Conservation (phyloP, 2,797 vertebrate genomes). For the Sebastolobus alascanus region DNA sequence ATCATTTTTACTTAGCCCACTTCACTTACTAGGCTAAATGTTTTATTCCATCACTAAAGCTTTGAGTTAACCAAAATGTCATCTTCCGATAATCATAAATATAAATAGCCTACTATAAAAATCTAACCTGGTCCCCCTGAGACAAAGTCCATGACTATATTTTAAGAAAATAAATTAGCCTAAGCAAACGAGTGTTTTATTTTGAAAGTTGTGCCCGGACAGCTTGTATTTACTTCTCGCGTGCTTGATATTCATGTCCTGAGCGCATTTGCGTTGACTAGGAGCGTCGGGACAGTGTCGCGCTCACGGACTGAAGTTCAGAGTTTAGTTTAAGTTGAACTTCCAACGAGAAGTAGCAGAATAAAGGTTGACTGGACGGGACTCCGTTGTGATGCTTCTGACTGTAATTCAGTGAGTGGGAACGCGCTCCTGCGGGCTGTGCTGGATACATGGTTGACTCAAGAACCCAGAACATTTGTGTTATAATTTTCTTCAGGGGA, state of each 20-base stretch:
- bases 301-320: slow-evolving; percentile 34
- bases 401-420: slow-evolving; percentile 38
- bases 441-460: slow-evolving; percentile 52
- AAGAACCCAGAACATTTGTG: slow-evolving; percentile 11
- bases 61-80: neutral
- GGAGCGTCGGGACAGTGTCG: slow-evolving; percentile 25
- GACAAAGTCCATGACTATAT: neutral
- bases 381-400: slow-evolving; percentile 23
- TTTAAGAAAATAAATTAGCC: neutral
- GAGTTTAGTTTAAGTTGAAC: slow-evolving; percentile 20
- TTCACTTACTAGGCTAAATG: too few species aligned
- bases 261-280: slow-evolving; percentile 27
- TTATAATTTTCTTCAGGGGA: slow-evolving; percentile 21
- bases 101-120: neutral
- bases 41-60: too few species aligned
- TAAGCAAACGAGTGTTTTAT: slow-evolving; percentile 25
- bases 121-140: neutral
- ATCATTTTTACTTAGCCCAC: neutral
- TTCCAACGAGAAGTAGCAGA: neutral
- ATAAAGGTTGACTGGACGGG: slow-evolving; percentile 6
- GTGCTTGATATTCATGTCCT: neutral
- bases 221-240: too few species aligned
- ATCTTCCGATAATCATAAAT: neutral
- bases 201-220: slow-evolving; percentile 54
- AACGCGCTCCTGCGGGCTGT: slow-evolving; percentile 55